Evolutionary conservation across 35 echinoderm and acorn worm species (phyloP), one percentile per base, ranked within the genome.

Genomic region (Lytechinus pictus): DNA sequence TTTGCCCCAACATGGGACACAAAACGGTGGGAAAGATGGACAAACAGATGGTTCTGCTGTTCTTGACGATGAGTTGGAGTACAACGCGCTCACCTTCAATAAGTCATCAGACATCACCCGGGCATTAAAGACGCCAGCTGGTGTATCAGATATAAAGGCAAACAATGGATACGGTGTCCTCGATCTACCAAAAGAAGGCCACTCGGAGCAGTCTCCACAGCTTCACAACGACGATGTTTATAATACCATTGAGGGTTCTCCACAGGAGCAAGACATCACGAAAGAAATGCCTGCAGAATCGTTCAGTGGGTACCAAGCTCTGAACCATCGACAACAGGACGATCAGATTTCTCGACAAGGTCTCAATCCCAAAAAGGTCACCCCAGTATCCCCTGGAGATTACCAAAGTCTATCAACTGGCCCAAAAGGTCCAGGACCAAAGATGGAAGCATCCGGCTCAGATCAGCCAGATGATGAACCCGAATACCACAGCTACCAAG

Each of bases 221-320:
- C 66, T 79, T n/a, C 66, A 79, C 66, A 79, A 79, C 66, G 66
- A 79, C 66, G 66, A 79, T n/a, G 66, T 79, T 16, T 79, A 79
- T 24, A 79, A 79, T 79, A 24, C 66, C 21, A 4, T 79, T 6
- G 21, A 24, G 16, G 66, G n/a, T 7, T 6, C 12, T 79, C 66
- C 66, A 79, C 66, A 24, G 1, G 66, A 79, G 66, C 66, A n/a
- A 24, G 3, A n/a, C 19, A 79, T 24, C 21, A 24, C 6, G 6
- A 24, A 79, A 8, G 16, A 79, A 79, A 3, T 0, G 21, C 19
- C 66, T 24, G 0, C 66, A 79, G 19, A 79, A 16, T 7, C 12
- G n/a, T 24, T 24, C n/a, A 24, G 19, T 24, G 66, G 66, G 14
- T 79, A 79, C 21, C 66, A 79, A 79, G 19, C 66, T 24, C 66